Conservation (phyloP, 2,888 invertebrate species). For the Criorhina ranunculi region DNA sequence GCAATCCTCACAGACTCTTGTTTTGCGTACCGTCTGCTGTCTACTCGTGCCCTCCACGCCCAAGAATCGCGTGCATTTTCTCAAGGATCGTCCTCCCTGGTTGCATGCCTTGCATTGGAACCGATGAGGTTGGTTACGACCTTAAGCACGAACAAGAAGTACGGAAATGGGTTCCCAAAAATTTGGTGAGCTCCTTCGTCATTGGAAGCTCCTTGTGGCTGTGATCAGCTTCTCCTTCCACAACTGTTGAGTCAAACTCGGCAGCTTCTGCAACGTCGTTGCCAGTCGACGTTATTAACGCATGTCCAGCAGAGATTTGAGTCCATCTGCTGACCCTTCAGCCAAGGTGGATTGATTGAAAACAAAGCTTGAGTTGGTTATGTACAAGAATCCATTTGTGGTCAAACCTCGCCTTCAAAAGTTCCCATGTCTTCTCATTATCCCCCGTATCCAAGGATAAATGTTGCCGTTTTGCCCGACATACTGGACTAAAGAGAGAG, state of each 20-base stretch:
- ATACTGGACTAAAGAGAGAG: too few relatives aligned
- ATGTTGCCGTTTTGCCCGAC: not conserved
- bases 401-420: too few relatives aligned
- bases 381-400: not conserved
- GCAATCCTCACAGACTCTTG: not conserved
- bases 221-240: not conserved
- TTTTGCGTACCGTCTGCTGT: not conserved
- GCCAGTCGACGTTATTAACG: too few relatives aligned
- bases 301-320: too few relatives aligned
- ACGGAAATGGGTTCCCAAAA: not conserved
- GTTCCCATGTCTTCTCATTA: not conserved
- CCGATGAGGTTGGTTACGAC: not conserved
- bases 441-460: not conserved
- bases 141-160: not conserved
- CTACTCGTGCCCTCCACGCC: constrained; percentile 3
- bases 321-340: too few relatives aligned
- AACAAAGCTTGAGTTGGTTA: too few relatives aligned
- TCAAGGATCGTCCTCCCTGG: not conserved
- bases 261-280: not conserved
- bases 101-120: not conserved
- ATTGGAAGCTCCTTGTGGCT: not conserved
- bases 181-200: not conserved
- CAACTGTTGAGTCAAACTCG: not conserved
- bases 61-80: not conserved
- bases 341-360: too few relatives aligned